phyloP scores from a whole-genome alignment of 2,113 vertebrate species.

The Blennius ocellaris region DNA sequence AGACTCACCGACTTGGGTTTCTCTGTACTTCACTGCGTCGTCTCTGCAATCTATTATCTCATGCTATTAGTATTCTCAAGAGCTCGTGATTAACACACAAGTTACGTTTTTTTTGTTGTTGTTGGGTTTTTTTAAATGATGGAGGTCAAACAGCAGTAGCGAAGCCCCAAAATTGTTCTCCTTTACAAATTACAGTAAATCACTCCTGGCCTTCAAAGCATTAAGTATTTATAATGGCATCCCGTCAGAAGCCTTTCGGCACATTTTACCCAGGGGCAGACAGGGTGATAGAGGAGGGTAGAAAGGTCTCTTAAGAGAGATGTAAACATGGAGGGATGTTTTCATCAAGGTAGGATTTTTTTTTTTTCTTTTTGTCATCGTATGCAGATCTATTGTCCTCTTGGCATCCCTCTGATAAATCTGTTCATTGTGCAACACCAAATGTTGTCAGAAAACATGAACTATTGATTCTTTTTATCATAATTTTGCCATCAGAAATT shows the following conservation, averaged over 20 bases:
- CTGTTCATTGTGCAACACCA: neutral
- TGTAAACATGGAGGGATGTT: neutral
- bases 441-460: too few relatives aligned
- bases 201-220: constrained; percentile 22
- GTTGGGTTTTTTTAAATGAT: neutral
- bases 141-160: neutral
- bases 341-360: constrained; percentile 9
- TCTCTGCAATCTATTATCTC: neutral
- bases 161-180: neutral
- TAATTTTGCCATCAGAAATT: too few relatives aligned
- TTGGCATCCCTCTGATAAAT: neutral
- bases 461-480: too few relatives aligned
- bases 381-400: neutral
- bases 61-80: neutral
- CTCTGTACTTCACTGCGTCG: neutral
- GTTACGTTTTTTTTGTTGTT: neutral
- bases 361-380: too few relatives aligned
- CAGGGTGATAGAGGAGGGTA: neutral
- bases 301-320: neutral
- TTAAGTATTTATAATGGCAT: constrained; percentile 2
- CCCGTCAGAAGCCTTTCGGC: constrained; percentile 35
- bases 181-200: neutral
- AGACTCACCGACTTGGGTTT: constrained; percentile 5
- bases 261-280: constrained; percentile 3
- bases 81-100: neutral